Evolutionary conservation across 1,140 invertebrate species (phyloP), one percentile per base, ranked within the genome.

Genomic region (Plodia interpunctella): DNA sequence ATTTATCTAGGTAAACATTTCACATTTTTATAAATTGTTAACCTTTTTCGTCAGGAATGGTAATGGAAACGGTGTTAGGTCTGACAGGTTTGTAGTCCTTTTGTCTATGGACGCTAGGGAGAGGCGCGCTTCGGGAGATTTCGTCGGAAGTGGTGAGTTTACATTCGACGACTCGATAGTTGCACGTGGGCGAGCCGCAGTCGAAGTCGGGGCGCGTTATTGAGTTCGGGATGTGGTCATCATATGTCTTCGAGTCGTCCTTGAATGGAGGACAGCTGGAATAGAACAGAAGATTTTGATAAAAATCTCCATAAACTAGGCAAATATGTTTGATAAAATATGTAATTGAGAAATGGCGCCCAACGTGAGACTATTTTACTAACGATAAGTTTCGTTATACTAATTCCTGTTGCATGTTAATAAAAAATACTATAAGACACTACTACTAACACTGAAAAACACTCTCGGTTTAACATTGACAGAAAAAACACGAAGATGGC

Each of bases 31-130:
- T 44, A 3, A 19, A 0, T 20, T 55, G 25, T 59, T 89, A 87
- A 65, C 90, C 91, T 71, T 91, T 91, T n/a, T 91, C 90, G 35
- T 91, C 76, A 0, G 91, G 91, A 73, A 92, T 83, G 50, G 91
- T 80, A 62, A 92, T 91, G 20, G 91, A 91, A 18, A 92, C 91
- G 5, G 91, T 91, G 62, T 88, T 63, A n/a, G 86, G 83, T 74
- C 72, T 73, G 69, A 69, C 80, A 65, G 38, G 85, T 79, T 21
- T 76, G 10, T 62, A 65, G 8, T 78, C 77, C 59, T 55, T 51
- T 64, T 56, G 70, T 21, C 54, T 72, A 64, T 77, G 71, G 32
- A 70, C 50, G 57, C 62, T 72, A 30, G 60, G 70, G 59, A 58
- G 68, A 57, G 70, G 78, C 44, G 63, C 75, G 68, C 58, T 77